Conservation (phyloP, 2,888 invertebrate genomes). For the Chromoteleia sp. region DNA sequence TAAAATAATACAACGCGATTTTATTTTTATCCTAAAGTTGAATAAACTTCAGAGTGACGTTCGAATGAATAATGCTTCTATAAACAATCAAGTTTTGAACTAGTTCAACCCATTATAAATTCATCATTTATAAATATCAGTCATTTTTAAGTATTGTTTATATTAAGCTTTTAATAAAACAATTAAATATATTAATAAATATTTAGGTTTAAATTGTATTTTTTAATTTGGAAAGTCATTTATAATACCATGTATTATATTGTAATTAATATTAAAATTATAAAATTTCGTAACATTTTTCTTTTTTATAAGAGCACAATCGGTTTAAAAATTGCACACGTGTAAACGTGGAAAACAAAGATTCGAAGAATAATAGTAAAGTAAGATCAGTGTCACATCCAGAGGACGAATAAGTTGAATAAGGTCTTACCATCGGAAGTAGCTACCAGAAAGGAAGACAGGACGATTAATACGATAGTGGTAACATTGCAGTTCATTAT, state of each 20-base stretch:
- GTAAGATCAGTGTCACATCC: conserved; percentile 32
- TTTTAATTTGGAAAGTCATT: no score
- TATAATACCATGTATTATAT: no score
- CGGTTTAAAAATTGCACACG: background rate
- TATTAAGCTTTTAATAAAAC: no score
- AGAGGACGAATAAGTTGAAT: conserved; percentile 22
- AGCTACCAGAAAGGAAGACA: conserved; percentile 50
- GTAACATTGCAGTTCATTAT: conserved; percentile 51
- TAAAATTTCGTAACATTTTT: no score
- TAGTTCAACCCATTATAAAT: background rate
- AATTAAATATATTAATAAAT: no score
- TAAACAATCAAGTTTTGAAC: background rate
- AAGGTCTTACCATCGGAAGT: conserved; percentile 62
- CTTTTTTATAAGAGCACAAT: background rate
- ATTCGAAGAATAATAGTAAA: conserved; percentile 8
- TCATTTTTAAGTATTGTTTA: no score
- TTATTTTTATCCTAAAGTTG: conserved; percentile 19
- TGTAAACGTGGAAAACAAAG: background rate
- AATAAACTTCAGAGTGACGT: conserved; percentile 7
- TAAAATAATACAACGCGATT: background rate
- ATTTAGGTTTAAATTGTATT: no score
- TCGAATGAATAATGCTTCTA: conserved; percentile 9
- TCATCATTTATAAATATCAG: background rate
- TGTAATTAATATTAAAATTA: no score
- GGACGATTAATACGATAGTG: conserved; percentile 29